Evolutionary conservation across 2,797 vertebrate species (phyloP), one percentile per base, ranked within the genome.

Genomic region (Poecilia gillii): DNA sequence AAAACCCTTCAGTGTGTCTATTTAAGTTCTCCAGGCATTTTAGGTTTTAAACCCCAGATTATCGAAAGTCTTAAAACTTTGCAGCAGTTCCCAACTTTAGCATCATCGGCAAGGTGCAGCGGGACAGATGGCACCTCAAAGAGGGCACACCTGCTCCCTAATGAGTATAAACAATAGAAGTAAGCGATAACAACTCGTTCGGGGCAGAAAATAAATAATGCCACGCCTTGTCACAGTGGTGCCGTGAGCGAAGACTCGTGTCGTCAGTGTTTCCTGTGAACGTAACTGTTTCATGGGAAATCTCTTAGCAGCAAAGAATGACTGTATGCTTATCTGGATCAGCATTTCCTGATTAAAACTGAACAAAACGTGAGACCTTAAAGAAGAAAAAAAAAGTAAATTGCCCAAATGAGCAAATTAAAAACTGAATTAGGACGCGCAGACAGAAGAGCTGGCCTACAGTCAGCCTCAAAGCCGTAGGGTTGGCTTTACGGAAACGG

Each of bases 401-500:
- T 3, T 1, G 8, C 72, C 18, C 9, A 53, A 66, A 79, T 39
- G 28, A 79, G 78, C 62, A 39, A 81, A 66, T 41, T 39, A 41
- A 23, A 39, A 68, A 11, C 36, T 23, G 4, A 77, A 84, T 12
- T 13, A 70, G 3, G 12, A 45, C 1, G 12, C 23, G n/a, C 6
- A 45, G 39, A 76, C 6, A 20, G 46, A 25, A 75, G 47, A 88
- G 68, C 72, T 81, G 79, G 70, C 85, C 41, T 84, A 77, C 51
- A 90, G 81, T 92, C 93, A 88, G 90, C 90, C 90, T 88, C 88
- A 86, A 85, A 80, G 90, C 91, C 90, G 85, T 82, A 86, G 87
- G 82, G 91, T 94, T 93, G 88, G 91, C 83, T 92, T 93, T 90
- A 88, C 87, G 84, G 90, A 94, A 94, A 91, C 87, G 89, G 20